Base-by-base conservation (phyloP, 2,113 vertebrate species). In the Scomber colias region DNA sequence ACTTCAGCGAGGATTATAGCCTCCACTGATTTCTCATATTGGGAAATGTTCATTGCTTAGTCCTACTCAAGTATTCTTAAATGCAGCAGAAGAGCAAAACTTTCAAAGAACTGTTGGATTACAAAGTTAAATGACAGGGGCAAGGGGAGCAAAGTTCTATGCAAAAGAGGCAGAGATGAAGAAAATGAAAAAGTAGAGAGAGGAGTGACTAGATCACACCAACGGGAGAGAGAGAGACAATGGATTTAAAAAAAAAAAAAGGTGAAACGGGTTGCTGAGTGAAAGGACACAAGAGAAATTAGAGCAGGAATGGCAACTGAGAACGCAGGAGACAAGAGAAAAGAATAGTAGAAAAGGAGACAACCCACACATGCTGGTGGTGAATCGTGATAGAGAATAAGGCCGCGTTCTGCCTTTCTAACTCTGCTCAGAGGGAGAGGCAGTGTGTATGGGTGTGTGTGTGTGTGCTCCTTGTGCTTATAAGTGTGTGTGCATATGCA, bases 321-420 rank as follows among this genome's bases (percentile, higher is more conserved):
- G n/a, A 75, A 57, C 21, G 62, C 49, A 53, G 44, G 48, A 61
- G 72, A 24, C 13, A 30, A 76, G 49, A 80, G 55, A 71, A 65
- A 51, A 75, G 51, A 54, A 50, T 74, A 31, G 19, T 54, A 54
- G 63, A 75, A 50, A 54, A 11, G 59, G 40, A 78, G 51, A 44
- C 83, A 79, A 46, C 82, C 84, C 77, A 89, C 87, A 85, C 84
- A 71, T 30, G 46, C 68, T 75, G 21, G 68, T 77, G 80, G 61
- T 80, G 81, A 75, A 77, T 67, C 24, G 55, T 72, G 77, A 79
- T 30, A 60, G 67, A 82, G 73, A 80, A 79, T 55, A 73, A 82
- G 71, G 78, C 65, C 71, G 68, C 4, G 19, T 54, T 81, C 59
- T 61, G 72, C 51, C 71, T 83, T 49, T 88, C 81, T 76, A 19